Evolutionary conservation across 2,888 invertebrate genomes (phyloP).

Genomic region (Drosophila tanythrix): DNA sequence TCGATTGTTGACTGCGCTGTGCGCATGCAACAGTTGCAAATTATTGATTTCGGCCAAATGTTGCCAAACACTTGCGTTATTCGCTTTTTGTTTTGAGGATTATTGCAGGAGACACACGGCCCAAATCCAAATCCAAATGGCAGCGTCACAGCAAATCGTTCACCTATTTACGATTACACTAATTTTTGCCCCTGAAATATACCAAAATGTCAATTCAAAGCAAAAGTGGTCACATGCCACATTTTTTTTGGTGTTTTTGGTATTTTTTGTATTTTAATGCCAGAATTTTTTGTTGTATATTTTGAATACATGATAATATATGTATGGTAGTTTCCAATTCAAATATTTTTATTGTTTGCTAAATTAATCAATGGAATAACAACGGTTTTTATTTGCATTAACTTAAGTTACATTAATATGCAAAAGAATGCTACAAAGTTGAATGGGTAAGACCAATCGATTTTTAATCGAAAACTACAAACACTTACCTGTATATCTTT

Average conservation of each 20-base stretch:
- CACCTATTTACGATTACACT: constrained; percentile 60
- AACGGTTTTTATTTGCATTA: background rate
- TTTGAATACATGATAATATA: constrained; percentile 11
- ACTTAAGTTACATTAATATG: too few species aligned
- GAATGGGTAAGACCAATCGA: background rate
- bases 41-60: constrained; percentile 29
- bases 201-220: constrained; percentile 24
- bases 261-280: constrained; percentile 23
- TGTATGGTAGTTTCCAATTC: background rate
- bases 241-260: background rate
- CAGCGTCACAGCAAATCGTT: constrained; percentile 62
- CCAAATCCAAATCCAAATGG: constrained; percentile 58
- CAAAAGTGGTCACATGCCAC: constrained; percentile 33
- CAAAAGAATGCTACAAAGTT: background rate
- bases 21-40: constrained; percentile 57
- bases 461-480: background rate
- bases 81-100: constrained; percentile 40
- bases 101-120: constrained; percentile 47
- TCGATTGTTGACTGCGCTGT: constrained; percentile 41
- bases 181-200: constrained; percentile 51
- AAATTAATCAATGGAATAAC: background rate
- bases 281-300: constrained; percentile 3
- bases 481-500: background rate
- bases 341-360: background rate
- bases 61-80: constrained; percentile 30